These are phyloP conservation scores for Hypolimnas misippus DNA, from an alignment of 2,888 invertebrate genomes.

Conservation along the genomic window DNA sequence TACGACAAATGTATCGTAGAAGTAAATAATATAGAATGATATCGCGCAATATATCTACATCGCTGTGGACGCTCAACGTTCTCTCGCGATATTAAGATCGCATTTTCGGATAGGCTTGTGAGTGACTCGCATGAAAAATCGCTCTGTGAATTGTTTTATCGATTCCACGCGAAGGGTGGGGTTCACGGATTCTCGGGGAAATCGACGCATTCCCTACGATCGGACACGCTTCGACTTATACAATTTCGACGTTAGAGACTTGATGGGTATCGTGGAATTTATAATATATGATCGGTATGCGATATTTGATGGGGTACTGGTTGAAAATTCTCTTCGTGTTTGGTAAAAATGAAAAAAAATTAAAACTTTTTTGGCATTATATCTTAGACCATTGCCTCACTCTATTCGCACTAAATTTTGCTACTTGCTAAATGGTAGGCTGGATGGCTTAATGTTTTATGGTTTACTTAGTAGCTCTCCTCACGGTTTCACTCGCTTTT, in stretches of 20 bases:
- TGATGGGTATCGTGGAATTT: slow-evolving; percentile 15
- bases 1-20: not conserved
- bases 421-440: too few relatives aligned
- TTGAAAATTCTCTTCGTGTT: not conserved
- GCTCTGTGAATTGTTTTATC: slow-evolving; percentile 33
- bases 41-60: not conserved
- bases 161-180: slow-evolving; percentile 26
- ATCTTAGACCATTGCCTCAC: too few relatives aligned
- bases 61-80: slow-evolving; percentile 23
- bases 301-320: not conserved
- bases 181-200: slow-evolving; percentile 21
- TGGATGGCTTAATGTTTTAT: too few relatives aligned
- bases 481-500: too few relatives aligned
- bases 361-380: not conserved
- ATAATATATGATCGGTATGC: not conserved
- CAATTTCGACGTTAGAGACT: not conserved
- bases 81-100: slow-evolving; percentile 35
- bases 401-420: too few relatives aligned
- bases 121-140: slow-evolving; percentile 37
- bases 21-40: not conserved
- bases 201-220: slow-evolving; percentile 21
- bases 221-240: slow-evolving; percentile 21
- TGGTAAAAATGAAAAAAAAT: not conserved
- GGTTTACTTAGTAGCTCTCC: too few relatives aligned
- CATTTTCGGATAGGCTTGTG: slow-evolving; percentile 34